These are phyloP conservation scores for Spatula versicolor DNA, from an alignment of 2,797 vertebrate genomes.

Conservation along the genomic window DNA sequence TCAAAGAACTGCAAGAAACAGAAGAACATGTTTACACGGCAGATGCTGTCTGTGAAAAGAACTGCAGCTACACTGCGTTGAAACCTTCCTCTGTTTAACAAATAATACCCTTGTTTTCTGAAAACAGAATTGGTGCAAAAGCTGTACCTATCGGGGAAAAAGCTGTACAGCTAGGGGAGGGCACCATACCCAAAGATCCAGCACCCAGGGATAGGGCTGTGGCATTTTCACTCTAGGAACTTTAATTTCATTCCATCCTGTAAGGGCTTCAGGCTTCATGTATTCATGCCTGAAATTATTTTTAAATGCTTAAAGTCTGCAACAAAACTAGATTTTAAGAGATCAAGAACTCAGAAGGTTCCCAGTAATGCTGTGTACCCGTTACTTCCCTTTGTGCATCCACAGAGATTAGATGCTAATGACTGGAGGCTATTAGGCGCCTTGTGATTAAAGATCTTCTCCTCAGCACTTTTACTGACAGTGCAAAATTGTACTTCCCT, in stretches of 20 bases:
- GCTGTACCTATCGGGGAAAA: neutral
- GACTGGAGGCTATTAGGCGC: neutral
- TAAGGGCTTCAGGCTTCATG: neutral
- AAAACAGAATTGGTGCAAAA: neutral
- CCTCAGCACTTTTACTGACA: neutral
- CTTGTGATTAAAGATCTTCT: neutral
- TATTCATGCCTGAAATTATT: neutral
- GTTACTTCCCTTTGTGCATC: neutral
- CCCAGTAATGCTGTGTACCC: neutral
- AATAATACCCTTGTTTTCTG: neutral
- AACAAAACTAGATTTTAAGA: neutral
- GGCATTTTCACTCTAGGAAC: neutral
- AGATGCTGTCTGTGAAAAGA: neutral
- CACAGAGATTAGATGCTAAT: constrained; percentile 43
- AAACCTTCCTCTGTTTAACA: neutral
- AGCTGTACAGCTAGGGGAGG: neutral
- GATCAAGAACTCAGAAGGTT: neutral
- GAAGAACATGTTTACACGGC: neutral
- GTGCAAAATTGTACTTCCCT: constrained; percentile 17
- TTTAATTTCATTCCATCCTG: neutral
- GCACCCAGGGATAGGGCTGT: neutral
- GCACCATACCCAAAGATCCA: neutral
- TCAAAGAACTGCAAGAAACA: neutral
- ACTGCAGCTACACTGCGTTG: neutral
- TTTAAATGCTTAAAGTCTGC: neutral